These are phyloP conservation scores for Platycheirus rosarum DNA, from an alignment of 2,888 invertebrate genomes.

Conservation along the genomic window DNA sequence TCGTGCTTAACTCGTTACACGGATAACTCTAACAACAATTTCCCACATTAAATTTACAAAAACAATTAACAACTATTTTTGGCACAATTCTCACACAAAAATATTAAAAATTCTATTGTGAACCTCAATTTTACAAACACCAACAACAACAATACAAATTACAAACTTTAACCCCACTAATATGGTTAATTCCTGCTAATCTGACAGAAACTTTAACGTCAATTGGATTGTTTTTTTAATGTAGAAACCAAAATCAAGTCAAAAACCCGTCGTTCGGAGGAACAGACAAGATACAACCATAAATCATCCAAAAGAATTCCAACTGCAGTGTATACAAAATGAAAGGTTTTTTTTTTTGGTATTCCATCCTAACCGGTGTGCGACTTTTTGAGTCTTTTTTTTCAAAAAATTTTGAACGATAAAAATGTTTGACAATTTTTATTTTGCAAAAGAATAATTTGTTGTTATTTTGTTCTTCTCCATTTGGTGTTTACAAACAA, in stretches of 20 bases:
- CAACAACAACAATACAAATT: conserved; percentile 26
- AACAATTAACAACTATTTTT: conserved; percentile 55
- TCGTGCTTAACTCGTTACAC: conserved; percentile 51
- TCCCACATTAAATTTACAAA: conserved; percentile 59
- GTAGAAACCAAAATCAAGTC: conserved; percentile 29
- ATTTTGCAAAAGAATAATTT: neutral
- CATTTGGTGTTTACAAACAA: conserved; percentile 13
- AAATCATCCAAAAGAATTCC: conserved; percentile 24
- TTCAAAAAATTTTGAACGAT: no score
- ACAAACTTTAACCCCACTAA: conserved; percentile 31
- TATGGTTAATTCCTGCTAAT: conserved; percentile 37
- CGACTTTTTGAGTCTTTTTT: conserved; percentile 9
- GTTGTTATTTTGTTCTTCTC: neutral
- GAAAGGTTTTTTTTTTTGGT: conserved; percentile 6
- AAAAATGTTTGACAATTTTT: neutral
- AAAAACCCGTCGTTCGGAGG: conserved; percentile 13
- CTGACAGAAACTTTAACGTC: conserved; percentile 27
- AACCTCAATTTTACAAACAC: neutral
- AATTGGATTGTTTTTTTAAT: conserved; percentile 28
- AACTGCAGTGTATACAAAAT: neutral
- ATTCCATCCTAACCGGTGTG: conserved; percentile 12
- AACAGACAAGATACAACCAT: conserved; percentile 9
- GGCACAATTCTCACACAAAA: conserved; percentile 59
- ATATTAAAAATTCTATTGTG: neutral
- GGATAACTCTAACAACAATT: conserved; percentile 21